Evolutionary conservation across 2,797 vertebrate genomes (phyloP).

Genomic region (Dendrocincla fuliginosa): DNA sequence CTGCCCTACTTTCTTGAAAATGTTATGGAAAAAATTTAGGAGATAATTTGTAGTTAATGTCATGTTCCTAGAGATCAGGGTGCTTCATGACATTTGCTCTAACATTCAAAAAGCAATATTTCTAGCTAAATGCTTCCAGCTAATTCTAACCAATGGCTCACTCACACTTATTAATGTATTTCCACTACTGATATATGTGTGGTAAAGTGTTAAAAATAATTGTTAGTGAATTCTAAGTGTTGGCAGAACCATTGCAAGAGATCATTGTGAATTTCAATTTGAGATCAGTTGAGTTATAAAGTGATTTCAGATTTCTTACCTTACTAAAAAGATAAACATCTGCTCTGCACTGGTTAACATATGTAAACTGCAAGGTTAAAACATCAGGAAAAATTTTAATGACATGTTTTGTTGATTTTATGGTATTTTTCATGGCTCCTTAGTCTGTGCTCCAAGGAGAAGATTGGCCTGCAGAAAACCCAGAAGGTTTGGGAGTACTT

Average conservation of each 20-base stretch:
- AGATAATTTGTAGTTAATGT: neutral
- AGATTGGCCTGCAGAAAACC: neutral
- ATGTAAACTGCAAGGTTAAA: neutral
- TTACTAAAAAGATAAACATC: neutral
- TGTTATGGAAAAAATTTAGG: neutral
- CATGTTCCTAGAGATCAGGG: neutral
- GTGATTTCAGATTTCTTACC: neutral
- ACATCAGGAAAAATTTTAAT: neutral
- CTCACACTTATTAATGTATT: neutral
- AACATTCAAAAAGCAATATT: neutral
- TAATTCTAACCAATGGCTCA: conserved; percentile 16
- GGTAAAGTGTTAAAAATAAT: conserved; percentile 11
- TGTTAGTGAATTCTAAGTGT: neutral
- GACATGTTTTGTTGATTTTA: neutral
- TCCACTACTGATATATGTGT: neutral
- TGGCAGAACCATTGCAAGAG: neutral
- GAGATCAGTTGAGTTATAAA: neutral
- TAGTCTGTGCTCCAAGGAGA: neutral
- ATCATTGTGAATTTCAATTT: neutral
- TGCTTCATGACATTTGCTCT: neutral
- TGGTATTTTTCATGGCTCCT: neutral
- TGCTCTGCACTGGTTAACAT: neutral
- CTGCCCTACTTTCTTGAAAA: neutral
- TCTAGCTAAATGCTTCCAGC: neutral
- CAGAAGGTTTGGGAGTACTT: neutral